phyloP scores from a whole-genome alignment of 2,113 vertebrate species.

The Mixornis gularis region DNA sequence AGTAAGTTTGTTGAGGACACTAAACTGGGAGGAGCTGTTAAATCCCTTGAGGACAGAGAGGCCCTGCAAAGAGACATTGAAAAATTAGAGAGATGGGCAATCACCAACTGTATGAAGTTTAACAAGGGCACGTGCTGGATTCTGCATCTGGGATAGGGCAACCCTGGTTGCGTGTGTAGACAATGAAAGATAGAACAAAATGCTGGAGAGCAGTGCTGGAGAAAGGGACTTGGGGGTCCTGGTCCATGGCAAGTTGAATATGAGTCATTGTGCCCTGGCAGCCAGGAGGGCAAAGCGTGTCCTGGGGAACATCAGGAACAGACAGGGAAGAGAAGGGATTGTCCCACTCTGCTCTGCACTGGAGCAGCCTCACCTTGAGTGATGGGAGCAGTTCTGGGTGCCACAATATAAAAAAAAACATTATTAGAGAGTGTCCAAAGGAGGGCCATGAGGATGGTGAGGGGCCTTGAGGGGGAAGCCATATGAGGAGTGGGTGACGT shows the following conservation, averaged over 20 bases:
- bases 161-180: no score
- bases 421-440: not conserved
- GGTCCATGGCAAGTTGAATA: fast-evolving
- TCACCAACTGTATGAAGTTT: not conserved
- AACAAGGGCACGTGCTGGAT: not conserved
- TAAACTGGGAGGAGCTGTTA: not conserved
- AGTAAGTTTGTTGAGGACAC: not conserved
- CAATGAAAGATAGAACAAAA: not conserved
- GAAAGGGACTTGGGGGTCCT: fast-evolving
- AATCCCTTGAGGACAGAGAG: not conserved
- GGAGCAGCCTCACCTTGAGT: fast-evolving
- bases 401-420: not conserved
- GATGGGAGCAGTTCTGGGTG: not conserved
- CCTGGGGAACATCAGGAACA: not conserved
- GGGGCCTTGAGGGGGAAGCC: not conserved
- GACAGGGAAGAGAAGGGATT: not conserved
- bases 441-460: not conserved
- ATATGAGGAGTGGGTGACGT: not conserved
- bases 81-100: not conserved
- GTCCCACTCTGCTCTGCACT: fast-evolving
- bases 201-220: not conserved
- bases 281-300: fast-evolving
- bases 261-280: not conserved
- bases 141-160: not conserved
- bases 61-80: not conserved